Percentiles rank a stretch among this genome's conserved stretches.
phyloP scores from a whole-genome alignment of 2,113 vertebrate species.

The Hemicordylus capensis region DNA sequence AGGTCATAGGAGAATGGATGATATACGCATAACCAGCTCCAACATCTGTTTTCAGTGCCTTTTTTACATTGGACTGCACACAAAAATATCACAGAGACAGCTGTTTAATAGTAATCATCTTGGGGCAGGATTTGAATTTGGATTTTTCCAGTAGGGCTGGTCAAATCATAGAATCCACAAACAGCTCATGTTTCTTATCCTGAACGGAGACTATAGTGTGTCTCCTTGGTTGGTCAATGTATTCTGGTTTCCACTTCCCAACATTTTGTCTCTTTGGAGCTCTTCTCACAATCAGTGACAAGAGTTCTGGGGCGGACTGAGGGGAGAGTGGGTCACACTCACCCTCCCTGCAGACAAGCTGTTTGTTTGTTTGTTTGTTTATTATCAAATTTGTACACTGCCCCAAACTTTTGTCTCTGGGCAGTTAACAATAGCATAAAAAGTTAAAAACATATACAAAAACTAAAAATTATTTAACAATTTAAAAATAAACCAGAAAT shows the following conservation, averaged over 20 bases:
- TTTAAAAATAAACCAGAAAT: no score
- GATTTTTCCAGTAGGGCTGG: background rate
- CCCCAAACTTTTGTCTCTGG: no score
- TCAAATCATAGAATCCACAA: background rate
- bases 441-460: no score
- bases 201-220: background rate
- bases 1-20: background rate
- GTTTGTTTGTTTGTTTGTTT: no score
- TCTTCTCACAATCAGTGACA: no score
- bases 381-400: no score
- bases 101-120: constrained; percentile 1
- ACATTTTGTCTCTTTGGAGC: background rate
- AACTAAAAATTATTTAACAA: no score
- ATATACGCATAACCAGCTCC: background rate
- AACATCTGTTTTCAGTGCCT: constrained; percentile 19
- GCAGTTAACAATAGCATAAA: no score
- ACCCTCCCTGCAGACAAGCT: no score
- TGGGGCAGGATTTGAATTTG: background rate
- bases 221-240: no score
- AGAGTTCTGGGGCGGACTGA: no score
- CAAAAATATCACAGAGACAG: background rate
- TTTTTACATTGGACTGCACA: constrained; percentile 27
- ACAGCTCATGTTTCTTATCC: background rate
- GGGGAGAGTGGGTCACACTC: no score
- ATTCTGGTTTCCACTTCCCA: background rate